phyloP scores from a whole-genome alignment of 2,888 invertebrate genomes.

The Galeopsomyia nigrocyanea region DNA sequence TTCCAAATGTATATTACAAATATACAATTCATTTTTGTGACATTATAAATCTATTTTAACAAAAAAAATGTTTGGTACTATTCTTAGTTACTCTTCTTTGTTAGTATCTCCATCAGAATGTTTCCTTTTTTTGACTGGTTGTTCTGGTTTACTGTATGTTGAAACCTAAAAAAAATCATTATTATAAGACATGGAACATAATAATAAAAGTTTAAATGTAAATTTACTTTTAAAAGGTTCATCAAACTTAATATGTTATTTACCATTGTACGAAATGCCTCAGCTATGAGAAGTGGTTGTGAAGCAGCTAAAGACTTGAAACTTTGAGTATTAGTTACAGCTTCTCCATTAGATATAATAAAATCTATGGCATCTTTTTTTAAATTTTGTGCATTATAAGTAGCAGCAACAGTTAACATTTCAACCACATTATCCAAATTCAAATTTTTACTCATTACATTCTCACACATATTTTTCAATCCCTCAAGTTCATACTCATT shows the following conservation, averaged over 20 bases:
- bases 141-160: too few species aligned
- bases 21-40: too few species aligned
- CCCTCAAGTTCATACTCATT: conserved; percentile 8
- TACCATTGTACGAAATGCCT: conserved; percentile 21
- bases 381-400: not conserved
- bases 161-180: too few species aligned
- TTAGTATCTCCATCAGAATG: too few species aligned
- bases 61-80: too few species aligned
- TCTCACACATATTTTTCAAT: conserved; percentile 13
- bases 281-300: conserved; percentile 11
- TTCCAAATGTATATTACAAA: too few species aligned
- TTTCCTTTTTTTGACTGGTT: conserved; percentile 1
- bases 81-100: too few species aligned
- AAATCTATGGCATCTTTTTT: conserved; percentile 18
- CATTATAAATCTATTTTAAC: too few species aligned
- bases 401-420: conserved; percentile 5
- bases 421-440: conserved; percentile 15
- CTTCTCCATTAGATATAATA: conserved; percentile 5
- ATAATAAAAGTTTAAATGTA: too few species aligned
- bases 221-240: too few species aligned
- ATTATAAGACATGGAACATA: too few species aligned
- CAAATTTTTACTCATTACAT: not conserved
- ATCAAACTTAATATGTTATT: too few species aligned
- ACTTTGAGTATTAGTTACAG: conserved; percentile 1
- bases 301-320: not conserved